Evolutionary conservation across 1,140 invertebrate species (phyloP).

Genomic region (Aphaenogaster floridana): DNA sequence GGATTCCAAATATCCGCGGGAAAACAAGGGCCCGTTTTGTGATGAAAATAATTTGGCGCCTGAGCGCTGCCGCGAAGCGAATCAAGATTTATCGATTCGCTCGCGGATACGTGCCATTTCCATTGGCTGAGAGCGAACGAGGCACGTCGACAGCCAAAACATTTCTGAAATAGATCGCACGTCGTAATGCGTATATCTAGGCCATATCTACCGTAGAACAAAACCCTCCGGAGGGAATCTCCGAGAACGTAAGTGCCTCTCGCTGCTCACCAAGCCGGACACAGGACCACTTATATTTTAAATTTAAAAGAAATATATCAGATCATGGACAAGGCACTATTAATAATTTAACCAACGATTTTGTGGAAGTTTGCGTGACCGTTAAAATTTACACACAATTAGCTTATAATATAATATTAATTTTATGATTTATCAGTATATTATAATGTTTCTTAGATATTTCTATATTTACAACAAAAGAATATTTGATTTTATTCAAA

Average conservation of each 20-base stretch:
- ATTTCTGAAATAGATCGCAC: conserved; percentile 67
- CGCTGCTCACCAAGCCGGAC: not conserved
- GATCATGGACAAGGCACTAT: too few species aligned
- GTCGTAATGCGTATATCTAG: conserved; percentile 41
- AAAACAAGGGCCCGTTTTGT: conserved; percentile 41
- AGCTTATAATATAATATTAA: too few species aligned
- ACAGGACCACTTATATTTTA: not conserved
- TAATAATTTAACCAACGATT: too few species aligned
- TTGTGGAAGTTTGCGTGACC: too few species aligned
- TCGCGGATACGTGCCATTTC: conserved; percentile 60
- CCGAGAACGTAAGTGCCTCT: not conserved
- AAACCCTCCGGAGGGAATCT: conserved; percentile 15
- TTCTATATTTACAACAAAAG: too few species aligned
- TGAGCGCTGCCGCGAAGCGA: conserved; percentile 8
- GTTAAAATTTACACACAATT: too few species aligned
- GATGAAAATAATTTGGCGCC: conserved; percentile 54
- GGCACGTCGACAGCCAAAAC: conserved; percentile 65
- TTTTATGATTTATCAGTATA: too few species aligned
- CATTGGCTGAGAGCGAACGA: conserved; percentile 39
- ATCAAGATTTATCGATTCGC: conserved; percentile 67
- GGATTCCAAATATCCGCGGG: not conserved
- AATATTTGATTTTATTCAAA: too few species aligned
- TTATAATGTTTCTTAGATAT: too few species aligned
- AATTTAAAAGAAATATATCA: not conserved
- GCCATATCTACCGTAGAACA: conserved; percentile 48